Conservation (phyloP, 1,140 invertebrate genomes). For the Microplitis mediator region DNA sequence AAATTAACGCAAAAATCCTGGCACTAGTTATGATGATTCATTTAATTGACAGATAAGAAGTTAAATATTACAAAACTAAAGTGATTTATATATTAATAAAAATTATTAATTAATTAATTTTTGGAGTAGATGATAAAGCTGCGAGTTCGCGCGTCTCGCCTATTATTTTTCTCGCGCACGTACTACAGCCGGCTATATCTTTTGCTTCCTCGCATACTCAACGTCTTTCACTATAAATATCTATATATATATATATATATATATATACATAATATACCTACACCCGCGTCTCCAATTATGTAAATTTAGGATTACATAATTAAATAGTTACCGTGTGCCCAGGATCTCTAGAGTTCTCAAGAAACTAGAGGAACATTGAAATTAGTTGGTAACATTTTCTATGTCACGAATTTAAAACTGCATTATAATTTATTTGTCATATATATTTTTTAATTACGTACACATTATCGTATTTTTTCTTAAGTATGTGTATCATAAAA, state of each 20-base stretch:
- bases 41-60: too few relatives aligned
- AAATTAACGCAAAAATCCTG: too few relatives aligned
- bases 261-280: neutral
- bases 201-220: neutral
- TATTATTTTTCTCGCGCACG: slow-evolving; percentile 18
- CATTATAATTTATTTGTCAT: neutral
- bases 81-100: too few relatives aligned
- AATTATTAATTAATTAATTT: neutral
- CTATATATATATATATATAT: too few relatives aligned
- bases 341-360: neutral
- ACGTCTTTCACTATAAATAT: slow-evolving; percentile 13
- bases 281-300: slow-evolving; percentile 42
- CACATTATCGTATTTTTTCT: too few relatives aligned
- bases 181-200: neutral
- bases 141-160: neutral
- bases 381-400: slow-evolving; percentile 12
- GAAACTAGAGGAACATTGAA: slow-evolving; percentile 19
- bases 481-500: too few relatives aligned
- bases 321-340: slow-evolving; percentile 42
- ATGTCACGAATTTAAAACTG: neutral
- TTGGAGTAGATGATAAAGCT: neutral
- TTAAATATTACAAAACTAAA: too few relatives aligned
- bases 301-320: slow-evolving; percentile 52
- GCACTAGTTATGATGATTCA: too few relatives aligned
- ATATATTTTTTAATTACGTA: too few relatives aligned